phyloP scores from a whole-genome alignment of 2,797 vertebrate species.

The Ctenosaura bakeri region DNA sequence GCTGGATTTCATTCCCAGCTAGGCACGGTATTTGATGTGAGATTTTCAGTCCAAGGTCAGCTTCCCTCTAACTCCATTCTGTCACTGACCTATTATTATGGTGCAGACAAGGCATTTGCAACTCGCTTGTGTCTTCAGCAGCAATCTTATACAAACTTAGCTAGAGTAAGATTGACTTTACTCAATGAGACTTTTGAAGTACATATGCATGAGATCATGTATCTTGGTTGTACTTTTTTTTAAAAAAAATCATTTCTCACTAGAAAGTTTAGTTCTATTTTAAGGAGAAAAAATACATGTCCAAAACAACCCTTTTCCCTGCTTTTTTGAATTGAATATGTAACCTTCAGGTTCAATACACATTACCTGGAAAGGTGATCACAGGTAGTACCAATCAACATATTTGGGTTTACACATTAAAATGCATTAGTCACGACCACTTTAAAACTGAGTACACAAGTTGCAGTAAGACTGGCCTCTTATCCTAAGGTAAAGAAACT shows the following conservation, averaged over 20 bases:
- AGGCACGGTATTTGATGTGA: background rate
- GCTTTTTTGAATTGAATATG: background rate
- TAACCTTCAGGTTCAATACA: background rate
- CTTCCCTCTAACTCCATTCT: constrained; percentile 8
- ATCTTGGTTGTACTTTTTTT: background rate
- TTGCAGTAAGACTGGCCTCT: background rate
- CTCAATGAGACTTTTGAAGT: background rate
- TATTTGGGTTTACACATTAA: background rate
- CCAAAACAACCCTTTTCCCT: background rate
- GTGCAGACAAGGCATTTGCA: rapidly evolving
- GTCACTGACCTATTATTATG: background rate
- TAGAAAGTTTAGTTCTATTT: constrained; percentile 12
- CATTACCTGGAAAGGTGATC: background rate
- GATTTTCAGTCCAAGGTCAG: background rate
- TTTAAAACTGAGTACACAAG: background rate
- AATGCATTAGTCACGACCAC: background rate
- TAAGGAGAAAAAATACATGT: background rate
- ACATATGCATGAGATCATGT: background rate
- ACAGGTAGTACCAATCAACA: background rate
- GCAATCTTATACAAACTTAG: background rate
- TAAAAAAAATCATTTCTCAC: background rate
- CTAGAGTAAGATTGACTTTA: background rate
- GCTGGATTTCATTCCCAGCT: constrained; percentile 13
- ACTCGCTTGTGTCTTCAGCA: background rate
- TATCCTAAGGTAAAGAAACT: background rate